phyloP scores from a whole-genome alignment of 2,113 vertebrate species.

The Muscicapa adusta region DNA sequence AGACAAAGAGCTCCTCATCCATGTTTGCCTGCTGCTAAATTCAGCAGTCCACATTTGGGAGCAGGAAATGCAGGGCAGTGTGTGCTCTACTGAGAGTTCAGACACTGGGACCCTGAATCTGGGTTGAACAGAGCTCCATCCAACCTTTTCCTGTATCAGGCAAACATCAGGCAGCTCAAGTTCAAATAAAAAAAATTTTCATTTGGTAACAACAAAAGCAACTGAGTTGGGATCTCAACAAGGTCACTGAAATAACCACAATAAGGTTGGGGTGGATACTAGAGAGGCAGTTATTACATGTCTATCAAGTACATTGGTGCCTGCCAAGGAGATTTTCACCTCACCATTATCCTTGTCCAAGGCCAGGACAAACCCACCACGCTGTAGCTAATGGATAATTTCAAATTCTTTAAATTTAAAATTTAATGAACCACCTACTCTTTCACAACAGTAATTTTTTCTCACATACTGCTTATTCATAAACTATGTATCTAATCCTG shows the following conservation, averaged over 20 bases:
- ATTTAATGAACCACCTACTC: not conserved
- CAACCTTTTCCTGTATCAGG: not conserved
- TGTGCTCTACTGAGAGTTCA: not conserved
- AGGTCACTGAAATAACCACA: not conserved
- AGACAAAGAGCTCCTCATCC: not conserved
- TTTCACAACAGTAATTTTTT: not conserved
- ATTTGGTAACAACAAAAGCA: not conserved
- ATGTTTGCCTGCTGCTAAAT: not conserved
- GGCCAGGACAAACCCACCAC: not conserved
- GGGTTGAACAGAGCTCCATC: not conserved
- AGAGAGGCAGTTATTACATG: not conserved
- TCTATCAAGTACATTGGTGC: not conserved
- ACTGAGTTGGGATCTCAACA: not conserved
- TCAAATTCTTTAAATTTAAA: not conserved
- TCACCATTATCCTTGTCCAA: not conserved
- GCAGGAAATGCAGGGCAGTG: not conserved
- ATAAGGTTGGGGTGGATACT: not conserved
- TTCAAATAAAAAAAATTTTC: not conserved
- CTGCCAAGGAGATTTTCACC: not conserved
- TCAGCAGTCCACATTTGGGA: not conserved
- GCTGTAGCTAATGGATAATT: not conserved
- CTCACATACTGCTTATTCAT: not conserved
- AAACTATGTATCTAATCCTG: slow-evolving; percentile 13
- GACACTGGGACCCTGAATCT: not conserved
- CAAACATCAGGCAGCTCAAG: not conserved